Conservation (phyloP, 2,888 invertebrate genomes). For the Zootermopsis nevadensis region DNA sequence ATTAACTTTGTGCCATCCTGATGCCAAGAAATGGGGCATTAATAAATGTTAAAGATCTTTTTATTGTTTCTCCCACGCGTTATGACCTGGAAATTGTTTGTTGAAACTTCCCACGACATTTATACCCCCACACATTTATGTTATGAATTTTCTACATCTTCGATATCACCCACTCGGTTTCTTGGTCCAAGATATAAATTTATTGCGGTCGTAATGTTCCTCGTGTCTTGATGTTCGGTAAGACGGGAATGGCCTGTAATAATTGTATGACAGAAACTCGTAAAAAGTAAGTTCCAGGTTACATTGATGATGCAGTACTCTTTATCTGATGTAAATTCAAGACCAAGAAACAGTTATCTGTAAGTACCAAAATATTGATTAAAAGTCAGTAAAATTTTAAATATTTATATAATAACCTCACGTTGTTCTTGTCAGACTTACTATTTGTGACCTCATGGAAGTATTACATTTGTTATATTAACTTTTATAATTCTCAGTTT, state of each 20-base stretch:
- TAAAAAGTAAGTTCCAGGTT: neutral
- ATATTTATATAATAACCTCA: too few relatives aligned
- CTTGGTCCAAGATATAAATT: neutral
- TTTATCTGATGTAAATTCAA: neutral
- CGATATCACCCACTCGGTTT: neutral
- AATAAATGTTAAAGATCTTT: neutral
- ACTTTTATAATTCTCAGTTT: too few relatives aligned
- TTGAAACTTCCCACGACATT: neutral
- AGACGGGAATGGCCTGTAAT: neutral
- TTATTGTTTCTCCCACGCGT: neutral
- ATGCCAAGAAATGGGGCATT: neutral
- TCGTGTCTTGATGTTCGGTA: neutral
- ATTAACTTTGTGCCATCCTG: neutral
- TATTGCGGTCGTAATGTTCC: neutral
- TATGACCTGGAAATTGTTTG: neutral
- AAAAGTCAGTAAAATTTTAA: too few relatives aligned
- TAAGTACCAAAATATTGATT: too few relatives aligned
- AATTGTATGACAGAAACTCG: neutral
- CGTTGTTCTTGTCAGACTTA: too few relatives aligned
- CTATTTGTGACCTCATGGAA: too few relatives aligned
- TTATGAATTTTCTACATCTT: slow-evolving; percentile 8
- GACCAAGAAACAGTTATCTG: neutral
- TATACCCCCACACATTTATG: neutral
- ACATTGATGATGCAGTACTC: neutral
- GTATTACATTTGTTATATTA: too few relatives aligned